These are phyloP conservation scores for Calidris pugnax DNA, from an alignment of 2,113 vertebrate species.

Conservation along the genomic window DNA sequence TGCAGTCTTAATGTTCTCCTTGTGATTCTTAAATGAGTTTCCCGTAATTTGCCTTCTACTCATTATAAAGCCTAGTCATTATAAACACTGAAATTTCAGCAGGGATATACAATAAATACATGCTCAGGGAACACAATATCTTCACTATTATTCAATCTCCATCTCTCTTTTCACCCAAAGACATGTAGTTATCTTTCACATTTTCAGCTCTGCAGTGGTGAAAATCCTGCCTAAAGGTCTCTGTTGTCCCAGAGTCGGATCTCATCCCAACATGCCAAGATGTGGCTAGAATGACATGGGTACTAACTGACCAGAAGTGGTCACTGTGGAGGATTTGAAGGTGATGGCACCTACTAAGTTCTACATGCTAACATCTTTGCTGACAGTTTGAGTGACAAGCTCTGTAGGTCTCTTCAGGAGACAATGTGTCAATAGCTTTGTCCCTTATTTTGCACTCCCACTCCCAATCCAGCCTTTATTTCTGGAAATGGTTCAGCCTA, in stretches of 20 bases:
- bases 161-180: not conserved
- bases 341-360: not conserved
- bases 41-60: not conserved
- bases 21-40: not conserved
- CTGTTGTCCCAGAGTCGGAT: not conserved
- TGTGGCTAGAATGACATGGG: not conserved
- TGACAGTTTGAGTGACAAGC: not conserved
- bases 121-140: rapidly evolving
- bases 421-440: not conserved
- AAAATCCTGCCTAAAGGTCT: not conserved
- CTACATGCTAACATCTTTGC: not conserved
- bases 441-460: not conserved
- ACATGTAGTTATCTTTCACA: not conserved
- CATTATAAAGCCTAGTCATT: not conserved
- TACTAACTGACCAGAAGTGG: not conserved
- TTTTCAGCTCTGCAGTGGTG: not conserved
- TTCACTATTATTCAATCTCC: not conserved
- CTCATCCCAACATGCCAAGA: not conserved
- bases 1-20: not conserved
- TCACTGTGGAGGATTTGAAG: not conserved
- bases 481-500: not conserved
- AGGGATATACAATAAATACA: not conserved
- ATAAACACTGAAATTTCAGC: not conserved
- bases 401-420: not conserved
- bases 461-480: not conserved